Evolutionary conservation across 1,140 invertebrate genomes (phyloP).

Genomic region (Leptopilina boulardi): DNA sequence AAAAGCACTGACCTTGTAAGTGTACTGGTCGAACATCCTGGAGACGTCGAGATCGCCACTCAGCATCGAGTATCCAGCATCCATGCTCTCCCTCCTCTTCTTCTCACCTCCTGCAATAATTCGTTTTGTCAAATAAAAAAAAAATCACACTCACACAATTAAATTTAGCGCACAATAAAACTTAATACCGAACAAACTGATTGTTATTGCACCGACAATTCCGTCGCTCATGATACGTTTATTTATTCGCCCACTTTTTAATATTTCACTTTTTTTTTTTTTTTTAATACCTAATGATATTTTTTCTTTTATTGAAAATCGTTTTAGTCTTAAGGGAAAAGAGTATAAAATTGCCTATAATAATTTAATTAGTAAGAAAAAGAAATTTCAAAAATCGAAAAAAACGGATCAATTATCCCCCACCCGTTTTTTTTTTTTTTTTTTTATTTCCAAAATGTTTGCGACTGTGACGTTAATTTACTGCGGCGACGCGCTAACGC

Average conservation of each 20-base stretch:
- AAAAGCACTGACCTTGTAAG: constrained; percentile 78
- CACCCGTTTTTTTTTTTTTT: not conserved
- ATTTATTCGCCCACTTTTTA: not conserved
- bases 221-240: constrained; percentile 68
- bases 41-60: constrained; percentile 80
- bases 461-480: constrained; percentile 34
- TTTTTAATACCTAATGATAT: not conserved
- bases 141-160: constrained; percentile 42
- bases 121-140: constrained; percentile 57
- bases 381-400: too few species aligned
- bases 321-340: too few species aligned
- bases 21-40: constrained; percentile 83
- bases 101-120: constrained; percentile 67
- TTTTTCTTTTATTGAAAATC: not conserved
- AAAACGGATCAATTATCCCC: not conserved
- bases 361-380: too few species aligned
- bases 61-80: constrained; percentile 80
- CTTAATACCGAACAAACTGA: constrained; percentile 70
- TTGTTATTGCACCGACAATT: constrained; percentile 70
- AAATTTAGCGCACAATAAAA: constrained; percentile 45
- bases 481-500: constrained; percentile 4
- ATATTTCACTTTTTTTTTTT: not conserved
- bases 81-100: constrained; percentile 76
- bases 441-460: too few species aligned
- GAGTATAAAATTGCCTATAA: too few species aligned